phyloP scores from a whole-genome alignment of 2,888 invertebrate genomes.

The Agonopterix subpropinquella region DNA sequence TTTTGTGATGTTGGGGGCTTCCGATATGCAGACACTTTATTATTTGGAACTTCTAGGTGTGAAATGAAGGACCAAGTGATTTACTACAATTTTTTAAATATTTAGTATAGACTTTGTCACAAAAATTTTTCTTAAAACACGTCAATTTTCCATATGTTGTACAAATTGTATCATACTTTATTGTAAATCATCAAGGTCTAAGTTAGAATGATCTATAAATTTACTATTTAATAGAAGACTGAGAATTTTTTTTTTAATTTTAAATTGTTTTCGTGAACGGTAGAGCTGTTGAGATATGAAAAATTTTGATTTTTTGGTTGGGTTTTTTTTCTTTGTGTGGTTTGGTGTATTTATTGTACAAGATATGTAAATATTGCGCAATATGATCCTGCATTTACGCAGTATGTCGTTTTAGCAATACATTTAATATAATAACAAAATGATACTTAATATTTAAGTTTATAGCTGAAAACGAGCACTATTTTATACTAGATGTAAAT shows the following conservation, averaged over 20 bases:
- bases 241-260: conserved; percentile 50
- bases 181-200: conserved; percentile 53
- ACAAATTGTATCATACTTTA: conserved; percentile 55
- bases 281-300: conserved; percentile 31
- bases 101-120: background rate
- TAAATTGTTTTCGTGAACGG: conserved; percentile 17
- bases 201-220: conserved; percentile 49
- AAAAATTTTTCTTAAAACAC: conserved; percentile 1
- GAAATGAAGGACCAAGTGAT: background rate
- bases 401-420: conserved; percentile 28
- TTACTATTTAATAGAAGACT: conserved; percentile 66
- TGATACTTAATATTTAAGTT: background rate
- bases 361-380: conserved; percentile 27
- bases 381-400: conserved; percentile 24
- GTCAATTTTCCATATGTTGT: conserved; percentile 46
- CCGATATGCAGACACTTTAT: too few species aligned
- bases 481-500: conserved; percentile 15
- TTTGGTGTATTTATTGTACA: conserved; percentile 20
- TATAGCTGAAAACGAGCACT: background rate
- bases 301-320: conserved; percentile 19
- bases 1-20: too few species aligned
- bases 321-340: conserved; percentile 21
- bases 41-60: too few species aligned
- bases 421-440: conserved; percentile 12
- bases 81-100: conserved; percentile 1